Conservation (phyloP, 2,113 vertebrate species). For the Megalops atlanticus region DNA sequence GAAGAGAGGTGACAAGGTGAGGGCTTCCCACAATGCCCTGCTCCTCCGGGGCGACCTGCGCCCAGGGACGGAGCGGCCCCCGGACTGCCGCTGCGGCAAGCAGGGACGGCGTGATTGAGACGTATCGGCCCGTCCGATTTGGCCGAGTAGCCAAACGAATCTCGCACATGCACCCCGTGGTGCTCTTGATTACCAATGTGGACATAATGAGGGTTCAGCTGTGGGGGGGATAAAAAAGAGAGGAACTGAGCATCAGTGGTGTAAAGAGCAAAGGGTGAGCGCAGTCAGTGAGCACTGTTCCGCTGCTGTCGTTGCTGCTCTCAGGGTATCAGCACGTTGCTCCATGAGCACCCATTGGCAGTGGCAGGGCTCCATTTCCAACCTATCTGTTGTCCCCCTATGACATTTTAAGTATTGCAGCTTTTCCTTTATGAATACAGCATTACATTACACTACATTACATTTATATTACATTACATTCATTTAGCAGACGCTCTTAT, state of each 20-base stretch:
- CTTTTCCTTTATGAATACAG: not conserved
- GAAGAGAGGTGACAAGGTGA: conserved; percentile 41
- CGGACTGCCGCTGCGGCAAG: conserved; percentile 47
- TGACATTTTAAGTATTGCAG: not conserved
- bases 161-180: not conserved
- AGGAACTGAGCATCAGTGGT: not conserved
- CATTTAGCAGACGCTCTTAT: too few relatives aligned
- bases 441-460: too few relatives aligned
- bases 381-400: not conserved
- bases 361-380: too few relatives aligned
- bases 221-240: not conserved
- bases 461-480: too few relatives aligned
- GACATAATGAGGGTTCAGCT: conserved; percentile 19
- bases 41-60: conserved; percentile 29
- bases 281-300: not conserved
- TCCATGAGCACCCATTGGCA: too few relatives aligned
- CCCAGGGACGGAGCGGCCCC: too few relatives aligned
- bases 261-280: not conserved
- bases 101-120: conserved; percentile 44
- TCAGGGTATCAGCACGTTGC: too few relatives aligned
- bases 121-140: conserved; percentile 38
- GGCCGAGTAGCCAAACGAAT: not conserved
- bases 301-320: too few relatives aligned
- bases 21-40: conserved; percentile 35
- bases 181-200: not conserved